Evolutionary conservation across 2,113 vertebrate genomes (phyloP).

Genomic region (Ifrita kowaldi): DNA sequence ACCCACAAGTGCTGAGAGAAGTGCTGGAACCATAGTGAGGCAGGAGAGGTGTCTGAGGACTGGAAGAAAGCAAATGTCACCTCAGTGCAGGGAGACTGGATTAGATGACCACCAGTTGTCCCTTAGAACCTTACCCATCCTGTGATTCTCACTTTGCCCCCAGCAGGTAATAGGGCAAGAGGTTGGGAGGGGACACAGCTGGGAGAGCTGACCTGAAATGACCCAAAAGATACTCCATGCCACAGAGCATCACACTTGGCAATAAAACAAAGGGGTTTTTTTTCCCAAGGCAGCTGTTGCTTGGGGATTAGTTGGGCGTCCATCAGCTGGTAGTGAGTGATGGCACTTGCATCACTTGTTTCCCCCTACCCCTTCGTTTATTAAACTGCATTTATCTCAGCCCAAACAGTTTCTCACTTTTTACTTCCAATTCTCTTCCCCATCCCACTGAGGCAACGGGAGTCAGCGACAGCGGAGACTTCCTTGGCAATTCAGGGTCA

Average conservation of each 20-base stretch:
- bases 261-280: background rate
- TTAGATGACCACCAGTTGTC: background rate
- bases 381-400: background rate
- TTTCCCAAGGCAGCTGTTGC: background rate
- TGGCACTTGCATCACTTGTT: background rate
- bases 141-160: background rate
- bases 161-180: background rate
- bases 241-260: rapidly evolving
- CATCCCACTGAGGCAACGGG: background rate
- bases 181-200: background rate
- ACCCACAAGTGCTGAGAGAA: background rate
- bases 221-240: background rate
- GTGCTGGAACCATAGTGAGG: background rate
- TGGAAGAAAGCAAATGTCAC: background rate
- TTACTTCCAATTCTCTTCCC: background rate
- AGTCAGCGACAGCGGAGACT: rapidly evolving
- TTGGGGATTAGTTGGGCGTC: background rate
- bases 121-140: background rate
- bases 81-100: background rate
- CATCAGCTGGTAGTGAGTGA: background rate
- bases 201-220: background rate
- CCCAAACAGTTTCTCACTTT: background rate
- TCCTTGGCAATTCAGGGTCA: background rate
- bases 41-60: background rate
- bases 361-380: background rate